Percentiles rank a stretch among this genome's conserved stretches.
phyloP scores from a whole-genome alignment of 2,797 vertebrate genomes.

The Hozukius guyotensis region DNA sequence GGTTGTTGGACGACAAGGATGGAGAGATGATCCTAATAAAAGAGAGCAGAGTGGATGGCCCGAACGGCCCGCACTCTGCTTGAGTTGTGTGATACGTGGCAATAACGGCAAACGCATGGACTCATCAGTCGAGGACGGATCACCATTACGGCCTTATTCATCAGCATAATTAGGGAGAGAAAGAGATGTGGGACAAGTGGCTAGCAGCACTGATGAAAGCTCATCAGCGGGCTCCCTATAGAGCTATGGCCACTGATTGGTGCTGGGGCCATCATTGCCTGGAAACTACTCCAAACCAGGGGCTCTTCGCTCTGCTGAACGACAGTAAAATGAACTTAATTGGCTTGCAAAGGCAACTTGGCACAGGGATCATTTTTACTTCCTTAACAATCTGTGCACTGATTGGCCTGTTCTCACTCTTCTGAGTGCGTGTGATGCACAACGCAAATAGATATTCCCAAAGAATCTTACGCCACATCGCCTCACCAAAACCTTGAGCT shows the following conservation, averaged over 20 bases:
- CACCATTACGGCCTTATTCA: constrained; percentile 67
- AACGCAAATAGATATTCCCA: constrained; percentile 17
- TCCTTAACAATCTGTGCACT: constrained; percentile 35
- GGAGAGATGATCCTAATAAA: constrained; percentile 56
- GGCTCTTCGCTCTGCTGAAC: constrained; percentile 53
- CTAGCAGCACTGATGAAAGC: constrained; percentile 75
- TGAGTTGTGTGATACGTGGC: constrained; percentile 53
- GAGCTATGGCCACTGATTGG: constrained; percentile 71
- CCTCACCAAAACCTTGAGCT: neutral
- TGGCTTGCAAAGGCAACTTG: constrained; percentile 40
- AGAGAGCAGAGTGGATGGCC: constrained; percentile 36
- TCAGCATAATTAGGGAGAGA: constrained; percentile 73
- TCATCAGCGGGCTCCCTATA: constrained; percentile 70
- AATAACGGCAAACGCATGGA: constrained; percentile 52
- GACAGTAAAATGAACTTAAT: constrained; percentile 68
- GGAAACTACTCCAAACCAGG: constrained; percentile 62
- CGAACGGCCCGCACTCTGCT: neutral
- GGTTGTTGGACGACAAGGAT: constrained; percentile 15
- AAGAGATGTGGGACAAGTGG: constrained; percentile 71
- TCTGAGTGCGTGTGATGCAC: neutral
- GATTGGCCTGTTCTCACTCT: constrained; percentile 7
- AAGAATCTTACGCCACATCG: neutral
- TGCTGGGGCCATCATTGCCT: constrained; percentile 61
- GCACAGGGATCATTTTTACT: constrained; percentile 45
- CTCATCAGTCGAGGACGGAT: constrained; percentile 71